phyloP scores from a whole-genome alignment of 2,888 invertebrate genomes.

The Palloptera scutellata region DNA sequence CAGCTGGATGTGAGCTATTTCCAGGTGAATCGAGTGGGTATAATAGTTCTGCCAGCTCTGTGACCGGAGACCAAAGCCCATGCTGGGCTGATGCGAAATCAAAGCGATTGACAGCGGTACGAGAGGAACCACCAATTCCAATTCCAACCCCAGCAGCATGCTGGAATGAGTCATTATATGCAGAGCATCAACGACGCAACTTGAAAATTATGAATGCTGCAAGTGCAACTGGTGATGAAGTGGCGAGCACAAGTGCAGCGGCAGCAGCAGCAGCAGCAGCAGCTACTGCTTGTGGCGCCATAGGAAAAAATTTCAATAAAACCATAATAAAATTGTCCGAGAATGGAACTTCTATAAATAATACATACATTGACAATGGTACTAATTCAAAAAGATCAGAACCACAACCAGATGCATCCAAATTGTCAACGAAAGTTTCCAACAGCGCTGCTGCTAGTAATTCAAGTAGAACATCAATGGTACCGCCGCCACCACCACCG shows the following conservation, averaged over 20 bases:
- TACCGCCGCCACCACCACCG: conserved; percentile 38
- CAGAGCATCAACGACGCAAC: conserved; percentile 31
- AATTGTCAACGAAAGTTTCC: conserved; percentile 32
- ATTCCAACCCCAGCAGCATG: conserved; percentile 21
- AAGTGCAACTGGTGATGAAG: conserved; percentile 31
- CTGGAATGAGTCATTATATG: conserved; percentile 35
- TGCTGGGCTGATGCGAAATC: conserved; percentile 71
- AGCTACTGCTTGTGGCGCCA: conserved; percentile 14
- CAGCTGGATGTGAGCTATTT: conserved; percentile 80
- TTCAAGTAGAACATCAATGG: neutral
- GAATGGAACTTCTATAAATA: conserved; percentile 76
- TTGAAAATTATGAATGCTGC: conserved; percentile 29
- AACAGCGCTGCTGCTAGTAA: conserved; percentile 12
- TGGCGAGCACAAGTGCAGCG: conserved; percentile 27
- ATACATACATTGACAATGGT: conserved; percentile 62
- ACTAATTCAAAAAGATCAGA: conserved; percentile 20
- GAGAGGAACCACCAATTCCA: conserved; percentile 66
- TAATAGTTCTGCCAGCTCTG: conserved; percentile 84
- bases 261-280: conserved; percentile 27
- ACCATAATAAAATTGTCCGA: conserved; percentile 78
- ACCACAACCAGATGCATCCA: conserved; percentile 11
- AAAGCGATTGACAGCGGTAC: conserved; percentile 76
- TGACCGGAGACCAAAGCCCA: conserved; percentile 77
- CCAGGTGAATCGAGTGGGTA: conserved; percentile 85
- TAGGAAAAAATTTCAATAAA: conserved; percentile 67